phyloP scores from a whole-genome alignment of 2,113 vertebrate species.

The Monarcha castaneiventris region DNA sequence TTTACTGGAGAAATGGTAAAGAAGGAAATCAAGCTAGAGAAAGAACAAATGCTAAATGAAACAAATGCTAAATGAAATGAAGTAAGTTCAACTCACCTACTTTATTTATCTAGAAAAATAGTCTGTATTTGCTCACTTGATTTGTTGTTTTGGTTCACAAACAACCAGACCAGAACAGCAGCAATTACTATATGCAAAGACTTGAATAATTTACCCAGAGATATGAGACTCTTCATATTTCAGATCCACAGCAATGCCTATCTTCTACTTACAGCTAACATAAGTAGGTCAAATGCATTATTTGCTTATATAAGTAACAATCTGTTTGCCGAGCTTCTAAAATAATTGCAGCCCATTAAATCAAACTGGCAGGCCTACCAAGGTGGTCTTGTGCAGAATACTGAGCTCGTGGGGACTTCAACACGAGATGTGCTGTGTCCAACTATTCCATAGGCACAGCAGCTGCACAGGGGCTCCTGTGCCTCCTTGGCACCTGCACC shows the following conservation, averaged over 20 bases:
- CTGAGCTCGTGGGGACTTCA: neutral
- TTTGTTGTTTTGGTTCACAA: neutral
- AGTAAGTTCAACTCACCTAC: neutral
- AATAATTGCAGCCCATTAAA: slow-evolving; percentile 29
- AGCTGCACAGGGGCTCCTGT: neutral
- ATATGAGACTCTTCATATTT: neutral
- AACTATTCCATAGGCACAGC: neutral
- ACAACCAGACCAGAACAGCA: neutral
- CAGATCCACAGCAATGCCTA: neutral
- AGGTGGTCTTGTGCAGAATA: neutral
- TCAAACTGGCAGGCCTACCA: neutral
- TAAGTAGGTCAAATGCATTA: slow-evolving; percentile 36
- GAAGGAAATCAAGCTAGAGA: neutral
- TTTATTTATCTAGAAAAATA: neutral
- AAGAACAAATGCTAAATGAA: neutral
- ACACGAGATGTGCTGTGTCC: neutral
- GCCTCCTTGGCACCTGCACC: neutral
- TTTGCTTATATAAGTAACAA: slow-evolving; percentile 28
- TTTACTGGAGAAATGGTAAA: neutral
- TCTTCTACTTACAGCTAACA: neutral
- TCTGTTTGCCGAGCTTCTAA: neutral
- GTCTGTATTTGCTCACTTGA: neutral
- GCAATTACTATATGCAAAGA: neutral
- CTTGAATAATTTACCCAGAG: neutral
- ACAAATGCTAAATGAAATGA: neutral